These are phyloP conservation scores for Myiagra hebetior DNA, from an alignment of 2,113 vertebrate genomes.

Conservation along the genomic window DNA sequence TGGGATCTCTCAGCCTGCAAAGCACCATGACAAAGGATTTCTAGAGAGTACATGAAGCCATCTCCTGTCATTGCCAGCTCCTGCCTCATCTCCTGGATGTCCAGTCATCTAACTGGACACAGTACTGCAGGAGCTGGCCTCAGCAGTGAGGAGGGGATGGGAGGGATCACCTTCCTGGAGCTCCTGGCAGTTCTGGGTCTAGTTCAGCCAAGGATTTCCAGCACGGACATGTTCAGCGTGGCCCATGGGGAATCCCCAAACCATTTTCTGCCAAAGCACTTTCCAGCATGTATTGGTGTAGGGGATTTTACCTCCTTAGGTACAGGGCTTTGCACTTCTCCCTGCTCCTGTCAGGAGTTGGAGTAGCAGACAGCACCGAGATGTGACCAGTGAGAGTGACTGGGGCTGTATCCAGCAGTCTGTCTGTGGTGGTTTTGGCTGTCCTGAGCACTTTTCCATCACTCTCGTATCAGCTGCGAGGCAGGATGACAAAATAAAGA, in stretches of 20 bases:
- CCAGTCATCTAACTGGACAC: neutral
- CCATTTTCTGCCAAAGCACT: neutral
- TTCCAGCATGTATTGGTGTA: neutral
- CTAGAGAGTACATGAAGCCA: neutral
- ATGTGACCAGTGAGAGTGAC: neutral
- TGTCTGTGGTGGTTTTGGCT: neutral
- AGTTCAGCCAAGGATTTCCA: neutral
- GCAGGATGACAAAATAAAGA: neutral
- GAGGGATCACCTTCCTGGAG: neutral
- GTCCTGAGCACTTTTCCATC: neutral
- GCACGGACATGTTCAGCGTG: fast-evolving
- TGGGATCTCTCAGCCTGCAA: neutral
- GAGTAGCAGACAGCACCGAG: neutral
- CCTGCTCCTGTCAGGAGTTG: neutral
- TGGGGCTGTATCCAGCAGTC: neutral
- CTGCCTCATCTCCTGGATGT: neutral
- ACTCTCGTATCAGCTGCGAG: neutral
- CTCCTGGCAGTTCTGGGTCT: neutral
- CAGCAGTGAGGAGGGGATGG: neutral
- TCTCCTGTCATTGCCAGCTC: neutral
- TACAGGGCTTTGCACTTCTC: neutral
- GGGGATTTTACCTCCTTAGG: neutral
- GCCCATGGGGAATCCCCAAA: neutral
- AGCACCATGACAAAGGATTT: neutral
- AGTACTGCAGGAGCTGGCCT: neutral